Evolutionary conservation across 2,113 vertebrate genomes (phyloP), one percentile per base, ranked within the genome.

Genomic region (Alces alces): DNA sequence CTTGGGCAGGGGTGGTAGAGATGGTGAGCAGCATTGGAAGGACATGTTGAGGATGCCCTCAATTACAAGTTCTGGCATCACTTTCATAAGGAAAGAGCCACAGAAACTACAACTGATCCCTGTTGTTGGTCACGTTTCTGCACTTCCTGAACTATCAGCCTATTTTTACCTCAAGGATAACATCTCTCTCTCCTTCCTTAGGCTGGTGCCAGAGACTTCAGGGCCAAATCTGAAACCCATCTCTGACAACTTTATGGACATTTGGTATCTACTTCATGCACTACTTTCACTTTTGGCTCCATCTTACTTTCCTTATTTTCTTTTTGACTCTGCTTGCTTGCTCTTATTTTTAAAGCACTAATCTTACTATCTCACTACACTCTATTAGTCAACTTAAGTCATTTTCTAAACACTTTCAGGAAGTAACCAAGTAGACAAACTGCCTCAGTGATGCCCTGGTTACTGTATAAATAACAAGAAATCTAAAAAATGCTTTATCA

Each of bases 401-500:
- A 85, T 45, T 58, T 89, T 91, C 64, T 47, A 47, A 82, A 79
- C 43, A 90, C n/a, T 55, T 73, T 8, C 45, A 95, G 58, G 85
- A 93, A 90, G 83, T 52, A 52, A 91, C 90, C 78, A 11, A 84
- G 28, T 33, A 66, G 25, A 36, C 27, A 91, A 73, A 33, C n/a
- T 76, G 39, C 14, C 21, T 21, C 60, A 57, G 15, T 6, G 61
- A 89, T 73, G 15, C 45, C 54, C 82, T 73, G 10, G 23, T 66
- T 87, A 66, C 6, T 70, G 9, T 45, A 90, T 57, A 94, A 45
- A 66, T 61, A 78, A 86, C 2, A 91, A 47, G 30, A 86, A 66
- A 83, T n/a, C 50, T 54, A 66, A 78, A 78, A 11, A 79, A 70
- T 14, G 8, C 47, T 88, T 94, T 33, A n/a, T 50, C 55, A 61